Evolutionary conservation across 2,797 vertebrate species (phyloP), one percentile per base, ranked within the genome.

Genomic region (Poeciliopsis turneri): DNA sequence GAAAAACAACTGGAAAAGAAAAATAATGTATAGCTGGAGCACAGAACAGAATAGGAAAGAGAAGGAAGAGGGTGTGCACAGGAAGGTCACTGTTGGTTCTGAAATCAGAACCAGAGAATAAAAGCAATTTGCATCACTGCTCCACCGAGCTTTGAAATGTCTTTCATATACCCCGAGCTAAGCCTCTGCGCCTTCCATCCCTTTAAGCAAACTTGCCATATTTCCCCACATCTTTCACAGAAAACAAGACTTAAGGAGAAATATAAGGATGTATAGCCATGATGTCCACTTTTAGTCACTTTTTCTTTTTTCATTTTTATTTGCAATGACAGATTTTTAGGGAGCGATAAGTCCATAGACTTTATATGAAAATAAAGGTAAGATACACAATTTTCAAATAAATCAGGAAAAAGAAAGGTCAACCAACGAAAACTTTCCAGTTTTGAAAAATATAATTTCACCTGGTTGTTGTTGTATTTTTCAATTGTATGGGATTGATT

Each of bases 61-160:
- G 55, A 76, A 51, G n/a, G 20, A 33, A 71, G 68, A 83, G 47
- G 80, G 53, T 78, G 39, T 80, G 86, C 80, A 80, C 64, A 79
- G 75, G 55, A 84, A 89, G 90, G 91, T 89, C 90, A 91, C 72
- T 76, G 78, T 70, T 82, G 66, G 80, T 87, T 84, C 75, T 88
- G 75, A 82, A 88, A 85, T 87, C 84, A 83, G 70, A 61, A 80
- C 23, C 51, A 25, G 23, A 80, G 90, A 91, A 91, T 90, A 89
- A 88, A 87, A 88, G 86, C 84, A 86, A 92, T 92, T 93, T 95
- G 89, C 90, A 95, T 94, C 84, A 78, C 85, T 75, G 84, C 83
- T 89, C 87, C 86, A 78, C 86, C 87, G 89, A 92, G 90, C 86
- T 91, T 93, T 90, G 72, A 74, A 75, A 53, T 76, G 87, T 85